Conservation (phyloP, 2,888 invertebrate species). For the Napeogenes sylphis region DNA sequence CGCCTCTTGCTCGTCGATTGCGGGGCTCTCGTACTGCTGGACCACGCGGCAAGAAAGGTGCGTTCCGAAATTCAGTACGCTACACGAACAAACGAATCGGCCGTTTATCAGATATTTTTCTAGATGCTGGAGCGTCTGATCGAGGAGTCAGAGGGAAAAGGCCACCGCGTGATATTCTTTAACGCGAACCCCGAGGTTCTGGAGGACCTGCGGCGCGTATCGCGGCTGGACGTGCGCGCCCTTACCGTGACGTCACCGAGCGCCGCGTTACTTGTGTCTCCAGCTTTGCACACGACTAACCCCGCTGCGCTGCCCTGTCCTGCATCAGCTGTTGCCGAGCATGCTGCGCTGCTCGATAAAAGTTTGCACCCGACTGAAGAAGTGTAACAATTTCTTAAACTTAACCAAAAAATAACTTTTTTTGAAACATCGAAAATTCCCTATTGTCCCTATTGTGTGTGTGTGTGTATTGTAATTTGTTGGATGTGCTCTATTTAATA, state of each 20-base stretch:
- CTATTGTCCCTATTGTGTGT: too few species aligned
- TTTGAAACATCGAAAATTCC: too few species aligned
- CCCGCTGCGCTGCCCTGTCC: conserved; percentile 5
- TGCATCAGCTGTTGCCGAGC: too few species aligned
- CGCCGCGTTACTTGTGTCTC: not conserved
- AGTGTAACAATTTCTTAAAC: too few species aligned
- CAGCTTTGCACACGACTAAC: not conserved
- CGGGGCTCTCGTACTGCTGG: conserved; percentile 78
- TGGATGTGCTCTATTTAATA: too few species aligned
- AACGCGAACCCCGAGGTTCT: conserved; percentile 47
- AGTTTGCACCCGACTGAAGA: conserved; percentile 2
- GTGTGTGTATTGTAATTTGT: too few species aligned
- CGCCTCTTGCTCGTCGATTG: conserved; percentile 79
- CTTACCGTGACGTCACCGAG: conserved; percentile 25
- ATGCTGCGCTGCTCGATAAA: conserved; percentile 2
- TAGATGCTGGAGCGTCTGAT: conserved; percentile 79
- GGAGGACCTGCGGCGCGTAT: conserved; percentile 37
- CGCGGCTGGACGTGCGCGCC: conserved; percentile 41
- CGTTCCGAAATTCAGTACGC: not conserved
- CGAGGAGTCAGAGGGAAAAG: conserved; percentile 71
- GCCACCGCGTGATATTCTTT: conserved; percentile 72
- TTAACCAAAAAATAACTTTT: too few species aligned
- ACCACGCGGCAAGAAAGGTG: conserved; percentile 82
- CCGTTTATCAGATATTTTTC: not conserved
- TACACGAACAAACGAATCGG: too few species aligned